These are phyloP conservation scores for Sylvia atricapilla DNA, from an alignment of 2,113 vertebrate genomes.

Conservation along the genomic window DNA sequence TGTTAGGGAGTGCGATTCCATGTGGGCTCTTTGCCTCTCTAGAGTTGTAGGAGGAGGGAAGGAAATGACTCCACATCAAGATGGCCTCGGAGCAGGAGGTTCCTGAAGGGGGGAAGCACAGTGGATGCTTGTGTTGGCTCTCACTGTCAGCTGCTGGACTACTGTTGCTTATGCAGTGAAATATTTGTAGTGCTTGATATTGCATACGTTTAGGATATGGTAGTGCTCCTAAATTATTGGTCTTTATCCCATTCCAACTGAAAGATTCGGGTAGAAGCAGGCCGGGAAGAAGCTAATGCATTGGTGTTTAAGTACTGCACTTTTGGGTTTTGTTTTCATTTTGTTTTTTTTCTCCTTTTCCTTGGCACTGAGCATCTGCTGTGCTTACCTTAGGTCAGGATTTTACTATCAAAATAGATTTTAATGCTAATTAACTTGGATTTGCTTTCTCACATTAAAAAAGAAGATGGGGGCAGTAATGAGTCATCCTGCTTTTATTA, in stretches of 20 bases:
- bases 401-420: not conserved
- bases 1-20: not conserved
- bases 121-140: accelerated
- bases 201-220: not conserved
- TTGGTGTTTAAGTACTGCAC: not conserved
- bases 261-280: not conserved
- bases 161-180: not conserved
- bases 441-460: not conserved
- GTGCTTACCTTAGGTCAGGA: not conserved
- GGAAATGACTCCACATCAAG: not conserved
- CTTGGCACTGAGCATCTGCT: not conserved
- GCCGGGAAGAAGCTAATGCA: not conserved
- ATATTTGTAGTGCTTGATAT: not conserved
- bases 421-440: not conserved
- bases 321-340: not conserved
- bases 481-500: not conserved
- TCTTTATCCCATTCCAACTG: not conserved
- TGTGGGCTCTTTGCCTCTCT: not conserved
- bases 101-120: not conserved
- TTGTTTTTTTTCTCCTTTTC: not conserved
- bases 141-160: accelerated
- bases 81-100: not conserved
- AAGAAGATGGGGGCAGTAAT: not conserved
- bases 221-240: not conserved
- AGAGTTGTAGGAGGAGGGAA: not conserved